Evolutionary conservation across 1,140 invertebrate species (phyloP), one percentile per base, ranked within the genome.

Genomic region (Ips typographus): DNA sequence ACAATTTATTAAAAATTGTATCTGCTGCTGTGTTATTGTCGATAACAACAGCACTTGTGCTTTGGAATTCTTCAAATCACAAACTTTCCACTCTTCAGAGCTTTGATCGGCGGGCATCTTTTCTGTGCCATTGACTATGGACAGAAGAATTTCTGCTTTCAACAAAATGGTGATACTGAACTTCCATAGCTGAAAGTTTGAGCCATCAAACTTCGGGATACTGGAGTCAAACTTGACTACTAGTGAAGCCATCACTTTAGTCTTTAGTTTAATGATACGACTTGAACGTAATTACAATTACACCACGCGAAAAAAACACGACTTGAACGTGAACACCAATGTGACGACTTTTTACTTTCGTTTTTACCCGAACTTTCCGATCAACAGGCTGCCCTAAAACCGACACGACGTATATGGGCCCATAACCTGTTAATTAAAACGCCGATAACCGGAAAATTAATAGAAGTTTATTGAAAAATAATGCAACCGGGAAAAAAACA

Each of bases 1-100:
- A 62, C 77, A 80, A 40, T 76, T 75, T 41, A 80, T 70, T 4
- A 79, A 74, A 65, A 78, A 77, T 44, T 74, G 41, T 70, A 78
- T 76, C 36, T 73, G 74, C 51, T 76, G 44, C 51, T 76, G 64
- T 57, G 60, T 71, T n/a, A 74, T 69, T 40, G 73, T 65, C 37
- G 72, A 73, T 0, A 77, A 72, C 2, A 81, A 70, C 7, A 71
- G 55, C 6, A 74, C 65, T 68, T 77, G 73, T 47, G 76, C 75
- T 43, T 37, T 61, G 5, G 55, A 72, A 66, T 77, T 73, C 2
- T 44, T 51, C 52, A 70, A 73, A 5, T 65, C 41, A 65, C 71
- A 77, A 44, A 4, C 41, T 59, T 49, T 64, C 65, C 57, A 68
- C 3, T 66, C 62, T 57, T 5, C 6, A 37, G 7, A 39, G 2